Evolutionary conservation across 2,113 vertebrate species (phyloP).

Genomic region (Muntiacus reevesi): DNA sequence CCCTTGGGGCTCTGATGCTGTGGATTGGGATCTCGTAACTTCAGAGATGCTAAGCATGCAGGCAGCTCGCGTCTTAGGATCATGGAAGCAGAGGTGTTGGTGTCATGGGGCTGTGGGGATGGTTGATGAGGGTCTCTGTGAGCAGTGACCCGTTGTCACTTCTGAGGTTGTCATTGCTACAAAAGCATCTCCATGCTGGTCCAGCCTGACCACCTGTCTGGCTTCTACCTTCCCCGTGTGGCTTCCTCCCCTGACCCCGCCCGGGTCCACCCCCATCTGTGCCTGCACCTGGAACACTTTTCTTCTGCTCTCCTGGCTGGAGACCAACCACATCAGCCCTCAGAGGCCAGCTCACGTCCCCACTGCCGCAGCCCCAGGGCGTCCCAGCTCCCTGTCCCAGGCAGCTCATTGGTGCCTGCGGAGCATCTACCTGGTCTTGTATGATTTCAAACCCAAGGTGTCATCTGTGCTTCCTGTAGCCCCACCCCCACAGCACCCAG

Average conservation of each 20-base stretch:
- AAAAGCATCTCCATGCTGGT: neutral
- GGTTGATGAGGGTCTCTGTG: fast-evolving
- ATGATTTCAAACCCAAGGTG: too few species aligned
- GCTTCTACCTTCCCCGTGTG: fast-evolving
- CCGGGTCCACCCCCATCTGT: neutral
- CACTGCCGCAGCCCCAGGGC: neutral
- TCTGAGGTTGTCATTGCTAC: fast-evolving
- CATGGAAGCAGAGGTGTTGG: fast-evolving
- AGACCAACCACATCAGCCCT: neutral
- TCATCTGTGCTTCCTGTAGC: neutral
- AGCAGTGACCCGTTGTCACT: fast-evolving
- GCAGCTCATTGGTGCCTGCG: neutral
- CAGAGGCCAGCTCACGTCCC: fast-evolving
- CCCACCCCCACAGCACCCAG: fast-evolving
- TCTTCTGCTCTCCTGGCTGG: neutral
- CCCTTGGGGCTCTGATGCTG: fast-evolving
- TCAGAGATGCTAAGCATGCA: fast-evolving
- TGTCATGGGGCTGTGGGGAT: neutral
- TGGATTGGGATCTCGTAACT: fast-evolving
- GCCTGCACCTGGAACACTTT: neutral
- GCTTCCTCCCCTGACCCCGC: fast-evolving
- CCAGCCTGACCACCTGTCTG: neutral
- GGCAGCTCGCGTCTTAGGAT: fast-evolving
- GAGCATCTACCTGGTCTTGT: too few species aligned
- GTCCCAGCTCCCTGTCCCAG: too few species aligned